These are phyloP conservation scores for Phoxinus phoxinus DNA, from an alignment of 2,113 vertebrate genomes.

Conservation along the genomic window DNA sequence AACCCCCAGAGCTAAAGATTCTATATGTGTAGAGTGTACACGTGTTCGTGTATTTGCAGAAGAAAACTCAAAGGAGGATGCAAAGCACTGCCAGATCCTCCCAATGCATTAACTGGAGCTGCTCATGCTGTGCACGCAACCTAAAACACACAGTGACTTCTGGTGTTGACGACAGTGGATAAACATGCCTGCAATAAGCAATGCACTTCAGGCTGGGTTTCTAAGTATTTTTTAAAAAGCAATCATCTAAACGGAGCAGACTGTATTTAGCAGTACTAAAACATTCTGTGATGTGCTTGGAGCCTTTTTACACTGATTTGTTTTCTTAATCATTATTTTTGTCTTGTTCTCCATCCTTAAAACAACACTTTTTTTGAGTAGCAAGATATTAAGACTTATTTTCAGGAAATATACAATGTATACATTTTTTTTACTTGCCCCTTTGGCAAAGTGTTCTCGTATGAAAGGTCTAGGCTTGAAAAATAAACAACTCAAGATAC, in stretches of 20 bases:
- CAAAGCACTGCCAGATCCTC: neutral
- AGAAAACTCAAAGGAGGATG: neutral
- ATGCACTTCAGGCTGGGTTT: conserved; percentile 5
- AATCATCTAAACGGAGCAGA: conserved; percentile 5
- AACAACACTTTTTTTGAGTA: neutral
- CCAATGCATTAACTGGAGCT: neutral
- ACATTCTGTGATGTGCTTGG: neutral
- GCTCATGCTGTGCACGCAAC: conserved; percentile 14
- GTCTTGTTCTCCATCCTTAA: neutral
- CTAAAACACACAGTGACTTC: conserved; percentile 35
- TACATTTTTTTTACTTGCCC: neutral
- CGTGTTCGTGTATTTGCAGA: neutral
- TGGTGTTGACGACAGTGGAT: conserved; percentile 8
- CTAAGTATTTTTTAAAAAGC: neutral
- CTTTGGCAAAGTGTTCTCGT: neutral
- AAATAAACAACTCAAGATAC: neutral
- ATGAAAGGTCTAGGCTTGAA: too few species aligned
- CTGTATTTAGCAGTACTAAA: neutral
- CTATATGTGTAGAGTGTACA: neutral
- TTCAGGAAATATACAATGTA: neutral
- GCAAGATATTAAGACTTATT: neutral
- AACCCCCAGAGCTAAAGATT: neutral
- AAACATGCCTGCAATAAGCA: conserved; percentile 7
- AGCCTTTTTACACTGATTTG: neutral
- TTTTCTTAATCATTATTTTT: neutral